A percentile compares a stretch with the other conserved stretches of the same genome.
phyloP scores from a whole-genome alignment of 64 coral and sea anemone genomes.

The Montipora capricornis region DNA sequence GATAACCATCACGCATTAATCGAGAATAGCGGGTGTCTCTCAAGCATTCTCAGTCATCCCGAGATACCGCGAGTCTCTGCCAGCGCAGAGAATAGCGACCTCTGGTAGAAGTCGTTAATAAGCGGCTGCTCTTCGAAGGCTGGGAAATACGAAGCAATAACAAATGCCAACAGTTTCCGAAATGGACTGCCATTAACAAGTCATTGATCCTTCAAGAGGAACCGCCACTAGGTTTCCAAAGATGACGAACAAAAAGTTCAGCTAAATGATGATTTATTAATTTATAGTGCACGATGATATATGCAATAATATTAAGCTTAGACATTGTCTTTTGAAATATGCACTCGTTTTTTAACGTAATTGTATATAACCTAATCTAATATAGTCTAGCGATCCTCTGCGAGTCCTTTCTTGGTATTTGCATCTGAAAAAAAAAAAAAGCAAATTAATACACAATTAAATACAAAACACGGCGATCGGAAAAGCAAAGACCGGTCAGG shows the following conservation, averaged over 20 bases:
- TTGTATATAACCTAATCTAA: not conserved
- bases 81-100: too few species aligned
- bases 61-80: too few species aligned
- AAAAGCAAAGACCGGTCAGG: too few species aligned
- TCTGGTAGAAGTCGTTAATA: too few species aligned
- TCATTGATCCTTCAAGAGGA: too few species aligned
- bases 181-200: too few species aligned
- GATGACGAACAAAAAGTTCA: not conserved
- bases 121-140: too few species aligned
- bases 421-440: not conserved
- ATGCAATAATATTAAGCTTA: not conserved
- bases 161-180: too few species aligned
- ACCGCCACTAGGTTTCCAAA: not conserved
- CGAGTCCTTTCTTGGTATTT: not conserved
- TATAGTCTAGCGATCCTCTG: not conserved
- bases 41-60: too few species aligned
- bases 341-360: not conserved
- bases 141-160: too few species aligned
- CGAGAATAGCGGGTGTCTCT: too few species aligned
- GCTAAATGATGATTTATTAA: constrained; percentile 1
- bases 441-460: not conserved
- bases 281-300: not conserved
- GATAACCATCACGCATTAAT: too few species aligned
- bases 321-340: not conserved
- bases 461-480: not conserved